phyloP scores from a whole-genome alignment of 2,888 invertebrate genomes.

The Caenorhabditis drosophilae region DNA sequence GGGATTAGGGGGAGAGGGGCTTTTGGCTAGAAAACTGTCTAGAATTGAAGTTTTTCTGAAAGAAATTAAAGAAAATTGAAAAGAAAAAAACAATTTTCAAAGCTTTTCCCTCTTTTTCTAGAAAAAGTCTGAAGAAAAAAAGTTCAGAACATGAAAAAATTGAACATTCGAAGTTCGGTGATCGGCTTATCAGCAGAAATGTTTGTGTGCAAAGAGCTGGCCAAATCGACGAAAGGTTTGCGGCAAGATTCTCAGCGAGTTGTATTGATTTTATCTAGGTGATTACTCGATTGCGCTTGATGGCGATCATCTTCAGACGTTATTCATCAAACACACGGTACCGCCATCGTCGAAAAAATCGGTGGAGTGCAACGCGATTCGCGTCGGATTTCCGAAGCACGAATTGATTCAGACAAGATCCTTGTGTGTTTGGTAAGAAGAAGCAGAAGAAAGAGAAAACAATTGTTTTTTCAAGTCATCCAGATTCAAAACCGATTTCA shows the following conservation, averaged over 20 bases:
- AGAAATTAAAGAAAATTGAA: too few species aligned
- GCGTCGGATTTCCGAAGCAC: slow-evolving; percentile 65
- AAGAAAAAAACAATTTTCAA: too few species aligned
- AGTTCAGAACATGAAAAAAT: slow-evolving; percentile 79
- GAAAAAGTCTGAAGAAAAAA: too few species aligned
- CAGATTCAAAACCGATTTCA: slow-evolving; percentile 43
- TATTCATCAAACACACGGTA: slow-evolving; percentile 72
- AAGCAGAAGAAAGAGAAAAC: not conserved
- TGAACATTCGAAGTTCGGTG: slow-evolving; percentile 87
- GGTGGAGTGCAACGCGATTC: slow-evolving; percentile 53
- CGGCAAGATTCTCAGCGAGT: too few species aligned
- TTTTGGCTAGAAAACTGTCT: too few species aligned
- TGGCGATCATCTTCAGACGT: slow-evolving; percentile 77
- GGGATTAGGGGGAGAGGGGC: too few species aligned
- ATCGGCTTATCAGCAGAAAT: slow-evolving; percentile 95
- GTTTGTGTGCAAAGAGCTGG: slow-evolving; percentile 84
- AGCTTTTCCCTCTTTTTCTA: too few species aligned
- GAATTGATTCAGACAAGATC: slow-evolving; percentile 41
- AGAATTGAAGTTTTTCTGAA: too few species aligned
- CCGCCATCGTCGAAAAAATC: slow-evolving; percentile 66
- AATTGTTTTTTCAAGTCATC: slow-evolving; percentile 40
- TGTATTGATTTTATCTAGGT: too few species aligned
- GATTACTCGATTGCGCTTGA: slow-evolving; percentile 82
- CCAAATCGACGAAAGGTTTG: slow-evolving; percentile 83
- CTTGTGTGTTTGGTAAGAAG: slow-evolving; percentile 59